Conservation (phyloP, 2,113 vertebrate species). For the Rallus limicola region DNA sequence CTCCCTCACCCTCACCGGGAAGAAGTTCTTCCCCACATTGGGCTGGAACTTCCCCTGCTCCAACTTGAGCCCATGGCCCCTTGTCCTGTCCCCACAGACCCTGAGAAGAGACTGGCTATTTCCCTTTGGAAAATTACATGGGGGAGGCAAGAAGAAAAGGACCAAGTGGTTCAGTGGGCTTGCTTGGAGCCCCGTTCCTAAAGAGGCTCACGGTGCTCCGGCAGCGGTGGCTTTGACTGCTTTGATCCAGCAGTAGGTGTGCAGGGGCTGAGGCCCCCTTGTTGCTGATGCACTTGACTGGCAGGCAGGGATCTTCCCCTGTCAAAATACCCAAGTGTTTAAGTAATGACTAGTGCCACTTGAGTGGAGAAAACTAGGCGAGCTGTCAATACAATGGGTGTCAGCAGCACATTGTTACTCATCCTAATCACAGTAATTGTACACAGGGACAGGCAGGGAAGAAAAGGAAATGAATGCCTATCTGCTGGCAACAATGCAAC, state of each 20-base stretch:
- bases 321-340: conserved; percentile 80
- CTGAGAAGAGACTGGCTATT: too few species aligned
- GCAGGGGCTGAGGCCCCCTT: conserved; percentile 78
- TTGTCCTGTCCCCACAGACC: too few species aligned
- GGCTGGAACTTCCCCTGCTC: too few species aligned
- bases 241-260: conserved; percentile 83
- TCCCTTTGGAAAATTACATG: not conserved
- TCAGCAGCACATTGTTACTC: conserved; percentile 76
- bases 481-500: conserved; percentile 78
- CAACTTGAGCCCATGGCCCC: too few species aligned
- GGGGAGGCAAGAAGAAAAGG: not conserved
- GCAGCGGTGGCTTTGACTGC: conserved; percentile 79
- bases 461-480: conserved; percentile 82
- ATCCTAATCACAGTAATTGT: conserved; percentile 86
- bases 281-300: conserved; percentile 89
- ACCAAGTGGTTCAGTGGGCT: not conserved
- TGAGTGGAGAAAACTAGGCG: conserved; percentile 80
- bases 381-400: conserved; percentile 78
- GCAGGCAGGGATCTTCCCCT: conserved; percentile 80
- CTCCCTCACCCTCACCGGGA: too few species aligned
- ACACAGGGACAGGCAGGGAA: conserved; percentile 61
- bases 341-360: conserved; percentile 85
- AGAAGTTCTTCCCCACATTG: too few species aligned
- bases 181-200: conserved; percentile 60
- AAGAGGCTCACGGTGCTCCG: conserved; percentile 78